Conservation (phyloP, 2,113 vertebrate genomes). For the Nycticorax nycticorax region DNA sequence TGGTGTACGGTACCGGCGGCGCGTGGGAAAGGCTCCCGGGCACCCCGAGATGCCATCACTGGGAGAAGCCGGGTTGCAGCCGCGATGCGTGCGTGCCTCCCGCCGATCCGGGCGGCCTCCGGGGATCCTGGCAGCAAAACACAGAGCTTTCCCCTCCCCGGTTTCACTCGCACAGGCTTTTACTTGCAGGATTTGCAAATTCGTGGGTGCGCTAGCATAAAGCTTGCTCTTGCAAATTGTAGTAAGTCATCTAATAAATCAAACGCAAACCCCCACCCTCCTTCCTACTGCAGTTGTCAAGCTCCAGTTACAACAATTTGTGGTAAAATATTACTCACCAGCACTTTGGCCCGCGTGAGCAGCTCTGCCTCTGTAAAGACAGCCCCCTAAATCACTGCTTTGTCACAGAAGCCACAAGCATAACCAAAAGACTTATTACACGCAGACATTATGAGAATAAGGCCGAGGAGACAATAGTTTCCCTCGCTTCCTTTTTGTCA, state of each 20-base stretch:
- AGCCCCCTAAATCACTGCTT: conserved; percentile 65
- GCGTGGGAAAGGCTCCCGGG: neutral
- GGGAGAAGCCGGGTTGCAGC: neutral
- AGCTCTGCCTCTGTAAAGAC: conserved; percentile 38
- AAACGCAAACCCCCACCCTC: neutral
- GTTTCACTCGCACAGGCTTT: neutral
- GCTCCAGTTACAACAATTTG: conserved; percentile 66
- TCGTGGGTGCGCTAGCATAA: neutral
- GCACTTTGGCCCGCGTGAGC: conserved; percentile 11
- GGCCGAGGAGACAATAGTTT: conserved; percentile 44
- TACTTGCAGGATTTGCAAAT: neutral
- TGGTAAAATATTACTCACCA: conserved; percentile 63
- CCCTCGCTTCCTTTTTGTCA: conserved; percentile 25
- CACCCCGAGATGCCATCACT: neutral
- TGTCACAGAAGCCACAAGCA: conserved; percentile 65
- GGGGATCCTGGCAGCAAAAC: neutral
- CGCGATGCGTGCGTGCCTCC: accelerated
- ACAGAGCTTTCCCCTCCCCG: accelerated
- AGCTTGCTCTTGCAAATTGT: neutral
- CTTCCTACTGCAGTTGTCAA: conserved; percentile 25
- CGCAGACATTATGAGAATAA: neutral
- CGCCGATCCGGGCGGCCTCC: accelerated
- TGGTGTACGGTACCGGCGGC: accelerated
- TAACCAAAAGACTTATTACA: conserved; percentile 60
- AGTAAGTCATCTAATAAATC: conserved; percentile 31